Evolutionary conservation across 2,888 invertebrate genomes (phyloP).

Genomic region (Melikaiella ostensackeni): DNA sequence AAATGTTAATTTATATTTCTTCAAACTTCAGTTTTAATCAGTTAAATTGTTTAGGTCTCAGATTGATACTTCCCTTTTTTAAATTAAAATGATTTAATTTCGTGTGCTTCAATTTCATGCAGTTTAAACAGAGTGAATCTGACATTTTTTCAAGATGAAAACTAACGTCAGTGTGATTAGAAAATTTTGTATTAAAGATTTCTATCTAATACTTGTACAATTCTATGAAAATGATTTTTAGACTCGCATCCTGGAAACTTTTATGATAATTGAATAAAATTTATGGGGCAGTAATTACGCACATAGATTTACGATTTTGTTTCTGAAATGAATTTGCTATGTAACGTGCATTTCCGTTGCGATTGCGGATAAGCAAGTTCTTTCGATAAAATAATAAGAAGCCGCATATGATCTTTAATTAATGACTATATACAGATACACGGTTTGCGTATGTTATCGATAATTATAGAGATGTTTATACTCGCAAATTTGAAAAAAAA

Average conservation of each 20-base stretch:
- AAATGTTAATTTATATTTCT: too few relatives aligned
- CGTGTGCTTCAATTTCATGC: too few relatives aligned
- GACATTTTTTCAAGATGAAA: too few relatives aligned
- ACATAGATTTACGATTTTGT: slow-evolving; percentile 5
- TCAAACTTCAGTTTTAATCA: too few relatives aligned
- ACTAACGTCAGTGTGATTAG: too few relatives aligned
- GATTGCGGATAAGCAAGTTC: slow-evolving; percentile 11
- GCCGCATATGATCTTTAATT: neutral
- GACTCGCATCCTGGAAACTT: slow-evolving; percentile 11
- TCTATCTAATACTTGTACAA: neutral
- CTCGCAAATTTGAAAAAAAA: neutral
- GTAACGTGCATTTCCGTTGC: slow-evolving; percentile 20
- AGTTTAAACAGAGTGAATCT: too few relatives aligned
- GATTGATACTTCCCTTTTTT: too few relatives aligned
- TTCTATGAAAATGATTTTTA: neutral
- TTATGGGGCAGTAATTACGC: slow-evolving; percentile 19
- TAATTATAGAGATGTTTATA: slow-evolving; percentile 6
- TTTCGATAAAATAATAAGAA: slow-evolving; percentile 25
- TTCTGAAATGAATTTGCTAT: neutral
- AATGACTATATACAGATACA: slow-evolving; percentile 9
- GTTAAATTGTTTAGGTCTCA: too few relatives aligned
- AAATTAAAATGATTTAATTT: too few relatives aligned
- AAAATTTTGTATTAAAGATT: neutral
- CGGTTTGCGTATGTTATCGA: neutral
- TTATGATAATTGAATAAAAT: slow-evolving; percentile 17